Evolutionary conservation across 2,113 vertebrate genomes (phyloP).

Genomic region (Corythoichthys intestinalis): DNA sequence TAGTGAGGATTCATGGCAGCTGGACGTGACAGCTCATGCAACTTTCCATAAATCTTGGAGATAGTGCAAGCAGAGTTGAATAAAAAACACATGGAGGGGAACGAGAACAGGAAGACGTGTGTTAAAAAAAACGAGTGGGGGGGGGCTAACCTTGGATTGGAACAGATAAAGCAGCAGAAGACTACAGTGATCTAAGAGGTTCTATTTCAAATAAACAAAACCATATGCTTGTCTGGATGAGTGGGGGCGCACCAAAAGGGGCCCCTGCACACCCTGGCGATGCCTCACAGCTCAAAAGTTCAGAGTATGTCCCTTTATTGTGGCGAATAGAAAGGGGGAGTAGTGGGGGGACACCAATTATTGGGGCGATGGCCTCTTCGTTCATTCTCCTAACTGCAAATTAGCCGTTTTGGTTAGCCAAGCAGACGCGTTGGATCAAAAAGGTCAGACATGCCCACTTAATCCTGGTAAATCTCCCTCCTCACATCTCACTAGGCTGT

Average conservation of each 20-base stretch:
- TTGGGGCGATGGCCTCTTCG: constrained; percentile 41
- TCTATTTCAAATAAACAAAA: constrained; percentile 51
- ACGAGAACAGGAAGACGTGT: constrained; percentile 21
- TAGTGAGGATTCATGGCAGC: constrained; percentile 61
- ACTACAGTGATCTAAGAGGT: constrained; percentile 55
- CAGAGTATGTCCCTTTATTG: constrained; percentile 28
- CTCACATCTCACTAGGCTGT: constrained; percentile 63
- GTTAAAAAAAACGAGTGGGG: constrained; percentile 9
- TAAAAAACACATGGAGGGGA: constrained; percentile 69
- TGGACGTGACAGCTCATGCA: constrained; percentile 65
- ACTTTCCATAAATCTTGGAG: constrained; percentile 73
- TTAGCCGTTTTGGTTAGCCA: constrained; percentile 68
- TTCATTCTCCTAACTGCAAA: constrained; percentile 60
- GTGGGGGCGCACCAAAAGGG: not conserved
- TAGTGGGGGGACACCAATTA: constrained; percentile 32
- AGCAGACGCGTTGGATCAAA: constrained; percentile 62
- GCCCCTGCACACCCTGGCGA: not conserved
- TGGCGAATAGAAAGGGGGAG: not conserved
- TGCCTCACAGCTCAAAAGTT: constrained; percentile 17
- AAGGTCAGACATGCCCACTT: constrained; percentile 72
- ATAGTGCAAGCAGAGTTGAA: constrained; percentile 55
- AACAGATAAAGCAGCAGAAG: constrained; percentile 58
- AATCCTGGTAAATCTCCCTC: constrained; percentile 66
- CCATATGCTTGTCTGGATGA: constrained; percentile 40
- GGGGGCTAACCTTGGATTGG: constrained; percentile 38